Base-by-base conservation (phyloP, 2,888 invertebrate species). In the Coelinius sp. region DNA sequence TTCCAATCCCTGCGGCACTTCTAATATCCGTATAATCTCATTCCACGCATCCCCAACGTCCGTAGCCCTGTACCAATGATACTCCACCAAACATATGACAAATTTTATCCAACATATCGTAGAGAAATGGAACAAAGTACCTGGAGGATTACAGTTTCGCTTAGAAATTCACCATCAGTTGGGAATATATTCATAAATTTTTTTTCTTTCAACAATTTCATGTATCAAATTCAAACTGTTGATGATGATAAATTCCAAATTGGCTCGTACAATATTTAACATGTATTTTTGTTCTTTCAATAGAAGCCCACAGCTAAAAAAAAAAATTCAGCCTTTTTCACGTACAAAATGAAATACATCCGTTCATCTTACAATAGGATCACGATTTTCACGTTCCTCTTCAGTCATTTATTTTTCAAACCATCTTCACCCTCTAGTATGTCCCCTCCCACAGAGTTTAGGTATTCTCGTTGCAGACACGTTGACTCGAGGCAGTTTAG, bases 401-500 rank as follows among this genome's bases (percentile, higher is more conserved):
- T 35, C 17, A 59, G 17, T 59, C 59, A 31, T 59, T 59, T 59
- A 59, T 59, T 59, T 59, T 59, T 20, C 59, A 59, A 35, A 27
- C 17, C 59, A 59, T 59, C 59, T 31, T 59, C 59, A 59, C 31
- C 35, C 59, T 12, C 7, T 7, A 31, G 31, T 59, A 59, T 35
- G 17, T n/a, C 20, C 59, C 59, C 25, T 27, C n/a, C 56, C 56
- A 59, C 31, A 31, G 59, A 59, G 44, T 63, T 65, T 82, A 81
- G 77, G 80, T 82, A 82, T 81, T 81, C 80, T 76, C 78, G 76
- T 77, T 78, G 81, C 79, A 78, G 80, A 79, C 79, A 71, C 75
- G 79, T 79, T 73, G 76, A 77, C 62, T 41, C 68, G 70, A 83
- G 82, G 79, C 82, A 80, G 84, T 83, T 84, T 83, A 82, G 53